These are phyloP conservation scores for Ianthella basta DNA, from an alignment of 37 sponge, comb jelly and placozoan species.

Conservation along the genomic window DNA sequence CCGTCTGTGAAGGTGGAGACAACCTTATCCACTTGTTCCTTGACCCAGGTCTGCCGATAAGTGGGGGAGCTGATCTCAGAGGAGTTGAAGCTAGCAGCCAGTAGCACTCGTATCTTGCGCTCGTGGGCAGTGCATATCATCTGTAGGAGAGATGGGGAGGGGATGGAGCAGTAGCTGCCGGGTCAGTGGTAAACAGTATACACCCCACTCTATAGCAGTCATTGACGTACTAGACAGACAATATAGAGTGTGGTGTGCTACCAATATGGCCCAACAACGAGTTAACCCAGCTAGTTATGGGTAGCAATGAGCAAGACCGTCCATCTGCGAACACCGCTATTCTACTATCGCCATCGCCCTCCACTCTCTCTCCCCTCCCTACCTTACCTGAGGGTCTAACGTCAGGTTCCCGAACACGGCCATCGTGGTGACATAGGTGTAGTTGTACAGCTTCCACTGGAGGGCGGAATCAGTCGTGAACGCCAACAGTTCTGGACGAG, in stretches of 20 bases:
- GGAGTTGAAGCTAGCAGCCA: constrained; percentile 36
- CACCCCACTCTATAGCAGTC: neutral
- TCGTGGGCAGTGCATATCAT: constrained; percentile 78
- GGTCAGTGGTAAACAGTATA: neutral
- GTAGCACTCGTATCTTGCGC: constrained; percentile 63
- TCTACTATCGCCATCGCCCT: no score
- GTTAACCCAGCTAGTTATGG: no score
- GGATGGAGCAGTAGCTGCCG: no score
- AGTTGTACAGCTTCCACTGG: constrained; percentile 41
- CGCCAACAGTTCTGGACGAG: constrained; percentile 31
- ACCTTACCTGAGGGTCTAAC: neutral
- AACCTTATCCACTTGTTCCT: constrained; percentile 30
- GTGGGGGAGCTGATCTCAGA: constrained; percentile 22
- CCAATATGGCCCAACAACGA: no score
- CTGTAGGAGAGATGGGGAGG: no score
- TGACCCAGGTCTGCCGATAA: constrained; percentile 42
- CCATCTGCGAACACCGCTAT: no score
- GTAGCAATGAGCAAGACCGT: no score
- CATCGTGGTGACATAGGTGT: constrained; percentile 39
- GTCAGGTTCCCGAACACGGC: constrained; percentile 34
- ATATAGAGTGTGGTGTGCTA: no score
- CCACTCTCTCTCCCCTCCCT: no score
- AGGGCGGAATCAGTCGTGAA: neutral
- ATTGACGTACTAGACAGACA: neutral
- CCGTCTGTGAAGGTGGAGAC: constrained; percentile 60